Evolutionary conservation across 2,888 invertebrate species (phyloP), one percentile per base, ranked within the genome.

Genomic region (Drosophila lutescens): DNA sequence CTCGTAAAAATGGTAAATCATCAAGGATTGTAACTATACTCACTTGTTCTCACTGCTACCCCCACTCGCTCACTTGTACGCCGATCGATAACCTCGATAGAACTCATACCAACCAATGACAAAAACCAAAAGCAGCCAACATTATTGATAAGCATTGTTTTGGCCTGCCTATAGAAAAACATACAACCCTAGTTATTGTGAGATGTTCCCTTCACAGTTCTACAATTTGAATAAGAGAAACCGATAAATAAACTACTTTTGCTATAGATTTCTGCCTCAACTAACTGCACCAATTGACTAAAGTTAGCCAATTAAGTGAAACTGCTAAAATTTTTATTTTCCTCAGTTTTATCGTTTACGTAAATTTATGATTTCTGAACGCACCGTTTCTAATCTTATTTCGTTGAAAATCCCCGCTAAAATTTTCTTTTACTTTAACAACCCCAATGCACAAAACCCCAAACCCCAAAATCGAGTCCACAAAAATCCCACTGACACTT

Each of bases 131-230:
- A 61, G 65, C 67, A 72, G 69, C 50, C 54, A 63, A 41, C 20
- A 9, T 49, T 56, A 67, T 34, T 20, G 40, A 60, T 55, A 50
- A 36, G 10, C 40, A 58, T 67, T 36, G 34, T 46, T 36, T 30
- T 47, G 46, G 43, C 41, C 56, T 44, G 66, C 51, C 50, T 34
- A 58, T 63, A 65, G 44, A 79, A 56, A 77, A 56, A 77, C 60
- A 67, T 61, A 74, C 47, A 77, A 81, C 68, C 79, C 75, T 77
- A 79, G 79, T 75, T 75, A 80, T 90, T 90, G 95, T 95, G 95
- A 95, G 94, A 95, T 80, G 89, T 88, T 85, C 96, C 96, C 96
- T 96, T 96, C 96, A 96, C 96, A 95, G 96, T 96, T 96, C 95
- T 90, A 67, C 89, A 89, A 80, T 81, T 76, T 76, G 75, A 76